Percentiles rank a stretch among this genome's conserved stretches.
Conservation (phyloP, 2,888 invertebrate species). For the Drosophila tanythrix region DNA sequence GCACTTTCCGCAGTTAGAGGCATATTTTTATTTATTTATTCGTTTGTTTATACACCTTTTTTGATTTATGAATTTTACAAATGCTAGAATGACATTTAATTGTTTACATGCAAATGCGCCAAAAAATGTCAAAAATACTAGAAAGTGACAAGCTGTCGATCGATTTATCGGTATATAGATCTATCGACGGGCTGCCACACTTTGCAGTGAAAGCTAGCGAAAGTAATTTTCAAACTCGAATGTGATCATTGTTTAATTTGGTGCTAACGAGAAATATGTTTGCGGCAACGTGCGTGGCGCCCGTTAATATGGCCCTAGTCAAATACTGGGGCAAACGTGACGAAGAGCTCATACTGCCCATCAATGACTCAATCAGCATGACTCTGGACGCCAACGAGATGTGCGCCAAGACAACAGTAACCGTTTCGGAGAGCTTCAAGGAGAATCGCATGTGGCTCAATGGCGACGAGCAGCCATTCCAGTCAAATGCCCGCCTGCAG, state of each 20-base stretch:
- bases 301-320: slow-evolving; percentile 98
- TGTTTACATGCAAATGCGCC: background rate
- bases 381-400: slow-evolving; percentile 94
- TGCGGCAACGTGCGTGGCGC: slow-evolving; percentile 92
- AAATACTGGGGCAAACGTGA: slow-evolving; percentile 99
- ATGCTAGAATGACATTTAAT: slow-evolving; percentile 16
- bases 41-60: slow-evolving; percentile 1
- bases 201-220: slow-evolving; percentile 55
- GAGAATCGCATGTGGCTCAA: slow-evolving; percentile 95
- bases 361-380: slow-evolving; percentile 98
- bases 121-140: slow-evolving; percentile 6
- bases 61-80: background rate
- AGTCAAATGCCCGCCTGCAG: slow-evolving; percentile 90
- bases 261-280: slow-evolving; percentile 77
- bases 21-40: slow-evolving; percentile 85
- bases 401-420: slow-evolving; percentile 95
- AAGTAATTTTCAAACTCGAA: slow-evolving; percentile 41
- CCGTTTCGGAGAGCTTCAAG: slow-evolving; percentile 89
- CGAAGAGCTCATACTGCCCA: slow-evolving; percentile 95
- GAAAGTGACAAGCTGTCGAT: background rate
- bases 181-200: slow-evolving; percentile 24
- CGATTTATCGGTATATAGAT: background rate
- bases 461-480: slow-evolving; percentile 91
- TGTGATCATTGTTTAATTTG: slow-evolving; percentile 47
- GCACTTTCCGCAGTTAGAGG: slow-evolving; percentile 92